Evolutionary conservation across 2,888 invertebrate species (phyloP), one percentile per base, ranked within the genome.

Genomic region (Hedya salicella): DNA sequence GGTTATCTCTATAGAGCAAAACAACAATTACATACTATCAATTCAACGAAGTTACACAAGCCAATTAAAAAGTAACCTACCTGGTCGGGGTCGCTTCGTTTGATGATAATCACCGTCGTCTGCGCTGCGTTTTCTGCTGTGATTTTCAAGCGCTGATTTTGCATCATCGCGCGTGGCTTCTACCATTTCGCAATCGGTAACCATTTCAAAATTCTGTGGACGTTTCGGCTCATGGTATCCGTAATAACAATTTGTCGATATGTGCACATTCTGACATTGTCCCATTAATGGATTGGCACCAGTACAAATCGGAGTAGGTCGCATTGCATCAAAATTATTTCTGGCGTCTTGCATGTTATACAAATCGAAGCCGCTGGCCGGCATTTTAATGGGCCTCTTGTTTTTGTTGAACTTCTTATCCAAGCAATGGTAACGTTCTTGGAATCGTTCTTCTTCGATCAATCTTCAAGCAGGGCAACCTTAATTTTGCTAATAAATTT

Each of bases 191-290:
- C 87, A 89, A 83, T 89, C 89, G 11, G 78, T 80, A 65, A 77
- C 80, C 70, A 75, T 75, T 73, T 80, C 75, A 63, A 71, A 69
- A 68, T 73, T 80, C 74, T 77, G 76, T 32, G 75, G 60, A 60
- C 69, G 80, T 73, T 87, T 86, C 17, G 83, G 73, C 69, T 87
- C 83, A 64, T 93, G 92, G 78, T 86, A 93, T 59, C 93, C 93
- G 71, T 93, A 93, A 75, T 93, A 93, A 74, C 91, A 91, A 79
- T 93, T 93, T 49, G 88, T 90, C 53, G 93, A 93, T 75, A 93
- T 83, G 76, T 91, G 91, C 71, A 92, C 76, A 75, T 85, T 91
- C 70, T 86, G 90, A 80, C 85, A 88, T 82, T 87, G 90, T 72
- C 85, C 86, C 81, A 82, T 79, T 78, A 80, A 76, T 75, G 82